Evolutionary conservation across 2,113 vertebrate genomes (phyloP), one percentile per base, ranked within the genome.

Genomic region (Heterocephalus glaber): DNA sequence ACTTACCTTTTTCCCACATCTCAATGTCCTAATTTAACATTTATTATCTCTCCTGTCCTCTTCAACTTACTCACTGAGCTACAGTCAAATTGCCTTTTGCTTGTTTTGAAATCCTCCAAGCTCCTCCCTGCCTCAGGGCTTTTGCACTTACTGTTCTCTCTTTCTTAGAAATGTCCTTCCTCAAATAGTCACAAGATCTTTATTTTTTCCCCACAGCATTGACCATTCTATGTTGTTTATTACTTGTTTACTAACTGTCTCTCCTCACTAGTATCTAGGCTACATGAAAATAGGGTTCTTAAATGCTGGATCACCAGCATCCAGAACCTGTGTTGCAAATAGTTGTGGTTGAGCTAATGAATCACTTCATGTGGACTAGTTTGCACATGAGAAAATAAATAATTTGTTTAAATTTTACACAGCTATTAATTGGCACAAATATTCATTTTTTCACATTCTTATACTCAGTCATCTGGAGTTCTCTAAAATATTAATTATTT

Each of bases 401-500:
- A 89, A 79, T 22, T 74, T 58, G 47, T 80, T 74, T 68, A 13
- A n/a, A 60, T 81, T 86, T 91, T 58, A 68, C 26, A 47, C 19
- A 80, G 77, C 47, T 52, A 5, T 60, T 88, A 30, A 93, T 81
- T 70, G 83, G 20, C 20, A 54, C 5, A 9, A 72, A 61, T 33
- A 47, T 12, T 41, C 60, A 6, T 76, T 74, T 83, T 30, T 41
- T 14, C 79, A 83, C 88, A 65, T 77, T 86, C 66, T 90, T 95
- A 60, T 28, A 65, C 13, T 92, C 44, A 38, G 61, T 86, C 47
- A 74, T 52, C 81, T 61, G 77, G 60, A 61, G 77, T 90, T 87
- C 94, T 90, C 85, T 85, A 81, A 94, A 84, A 90, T 80, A 89
- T 56, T 79, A 79, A 56, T 76, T 94, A 79, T 95, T 95, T 96